Evolutionary conservation across 2,888 invertebrate species (phyloP).

Genomic region (Stenchaetothrips biformis): DNA sequence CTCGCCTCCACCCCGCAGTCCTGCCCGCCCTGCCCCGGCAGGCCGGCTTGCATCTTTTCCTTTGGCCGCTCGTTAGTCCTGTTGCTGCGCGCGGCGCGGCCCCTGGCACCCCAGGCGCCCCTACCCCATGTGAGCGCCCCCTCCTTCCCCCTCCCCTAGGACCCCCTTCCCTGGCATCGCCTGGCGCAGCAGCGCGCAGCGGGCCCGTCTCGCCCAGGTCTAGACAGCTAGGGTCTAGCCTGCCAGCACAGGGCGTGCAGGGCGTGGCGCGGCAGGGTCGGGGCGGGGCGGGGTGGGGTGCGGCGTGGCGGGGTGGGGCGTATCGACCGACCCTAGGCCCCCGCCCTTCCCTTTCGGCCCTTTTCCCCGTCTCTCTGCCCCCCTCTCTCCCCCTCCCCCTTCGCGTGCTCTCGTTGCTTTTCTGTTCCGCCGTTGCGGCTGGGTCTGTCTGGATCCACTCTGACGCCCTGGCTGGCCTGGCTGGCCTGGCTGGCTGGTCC

Average conservation of each 20-base stretch:
- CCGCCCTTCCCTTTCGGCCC: neutral
- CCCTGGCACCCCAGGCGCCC: neutral
- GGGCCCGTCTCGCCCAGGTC: slow-evolving; percentile 20
- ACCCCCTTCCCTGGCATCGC: neutral
- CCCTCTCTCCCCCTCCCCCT: neutral
- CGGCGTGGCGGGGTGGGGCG: neutral
- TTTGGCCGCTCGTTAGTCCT: slow-evolving; percentile 4
- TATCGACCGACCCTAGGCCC: neutral
- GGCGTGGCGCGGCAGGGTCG: neutral
- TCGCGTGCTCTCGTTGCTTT: too few relatives aligned
- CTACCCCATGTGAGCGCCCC: neutral
- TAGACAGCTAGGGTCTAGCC: neutral
- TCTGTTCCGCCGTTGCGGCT: neutral
- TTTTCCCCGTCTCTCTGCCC: neutral
- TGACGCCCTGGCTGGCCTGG: neutral
- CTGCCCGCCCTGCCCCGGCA: neutral
- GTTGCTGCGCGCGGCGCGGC: neutral
- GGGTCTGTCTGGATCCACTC: neutral
- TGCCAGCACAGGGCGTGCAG: too few relatives aligned
- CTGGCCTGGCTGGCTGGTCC: neutral
- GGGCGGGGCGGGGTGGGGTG: neutral
- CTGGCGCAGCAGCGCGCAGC: neutral
- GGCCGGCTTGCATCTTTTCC: neutral
- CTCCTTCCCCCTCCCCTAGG: neutral
- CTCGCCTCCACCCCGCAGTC: too few relatives aligned